Percentiles rank a stretch among this genome's conserved stretches.
phyloP scores from a whole-genome alignment of 2,113 vertebrate genomes.

The Hypocryptadius cinnamomeus region DNA sequence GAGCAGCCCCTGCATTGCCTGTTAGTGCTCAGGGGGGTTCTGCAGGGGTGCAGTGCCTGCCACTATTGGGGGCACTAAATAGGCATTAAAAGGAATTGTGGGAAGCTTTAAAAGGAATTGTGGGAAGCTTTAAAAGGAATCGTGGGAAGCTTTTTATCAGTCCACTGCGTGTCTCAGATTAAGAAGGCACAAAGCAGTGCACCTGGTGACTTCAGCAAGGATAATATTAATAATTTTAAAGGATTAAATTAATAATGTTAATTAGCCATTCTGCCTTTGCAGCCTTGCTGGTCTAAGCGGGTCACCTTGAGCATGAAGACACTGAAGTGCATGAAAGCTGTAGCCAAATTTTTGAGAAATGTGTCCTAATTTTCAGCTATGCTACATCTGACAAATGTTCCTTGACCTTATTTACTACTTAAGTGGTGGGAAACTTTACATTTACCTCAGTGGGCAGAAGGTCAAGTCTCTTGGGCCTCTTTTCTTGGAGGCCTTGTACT shows the following conservation, averaged over 20 bases:
- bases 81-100: no score
- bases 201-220: neutral
- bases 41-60: no score
- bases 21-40: fast-evolving
- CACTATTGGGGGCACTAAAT: no score
- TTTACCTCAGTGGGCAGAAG: neutral
- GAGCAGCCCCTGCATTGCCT: neutral
- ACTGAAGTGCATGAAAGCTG: neutral
- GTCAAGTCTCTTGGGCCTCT: neutral
- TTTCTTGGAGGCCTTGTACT: neutral
- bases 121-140: no score
- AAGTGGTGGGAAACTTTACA: neutral
- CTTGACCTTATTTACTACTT: neutral
- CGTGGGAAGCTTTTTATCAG: neutral
- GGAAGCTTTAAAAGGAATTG: no score
- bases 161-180: neutral
- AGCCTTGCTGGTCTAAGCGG: neutral
- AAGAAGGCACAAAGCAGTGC: neutral
- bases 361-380: conserved; percentile 19
- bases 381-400: neutral
- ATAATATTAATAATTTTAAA: neutral
- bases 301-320: conserved; percentile 13
- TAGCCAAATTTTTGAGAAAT: neutral
- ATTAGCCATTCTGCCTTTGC: neutral
- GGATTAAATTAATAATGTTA: neutral